Percentiles rank a stretch among this genome's conserved stretches.
These are phyloP conservation scores for Hydropotes inermis DNA, from an alignment of 2,113 vertebrate genomes.

Conservation along the genomic window DNA sequence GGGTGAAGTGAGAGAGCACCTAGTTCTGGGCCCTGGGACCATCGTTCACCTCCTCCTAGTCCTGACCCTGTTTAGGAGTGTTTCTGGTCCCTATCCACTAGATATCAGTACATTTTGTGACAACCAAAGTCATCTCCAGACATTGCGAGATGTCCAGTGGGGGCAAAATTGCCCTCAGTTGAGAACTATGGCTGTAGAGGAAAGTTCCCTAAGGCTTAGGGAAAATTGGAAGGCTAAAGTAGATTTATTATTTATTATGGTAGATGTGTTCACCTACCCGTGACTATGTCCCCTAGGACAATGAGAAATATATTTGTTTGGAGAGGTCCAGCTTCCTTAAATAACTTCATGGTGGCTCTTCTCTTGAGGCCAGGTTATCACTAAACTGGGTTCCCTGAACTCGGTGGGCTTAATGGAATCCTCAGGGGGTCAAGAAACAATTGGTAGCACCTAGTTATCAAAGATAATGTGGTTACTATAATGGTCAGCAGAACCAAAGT, in stretches of 20 bases:
- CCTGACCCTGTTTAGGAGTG: neutral
- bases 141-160: neutral
- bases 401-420: neutral
- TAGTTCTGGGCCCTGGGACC: neutral
- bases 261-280: neutral
- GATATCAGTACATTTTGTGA: neutral
- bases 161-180: neutral
- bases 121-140: neutral
- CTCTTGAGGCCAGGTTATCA: neutral
- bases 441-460: neutral
- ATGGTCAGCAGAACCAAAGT: neutral
- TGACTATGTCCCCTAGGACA: neutral
- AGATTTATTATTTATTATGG: neutral
- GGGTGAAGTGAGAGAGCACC: neutral
- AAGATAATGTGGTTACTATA: neutral
- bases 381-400: neutral
- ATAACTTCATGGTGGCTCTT: neutral
- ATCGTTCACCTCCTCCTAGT: neutral
- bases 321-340: neutral
- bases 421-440: neutral
- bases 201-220: neutral
- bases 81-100: neutral
- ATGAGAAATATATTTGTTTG: neutral
- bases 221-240: neutral
- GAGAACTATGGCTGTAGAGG: neutral